Evolutionary conservation across 1,140 invertebrate species (phyloP), one percentile per base, ranked within the genome.

Genomic region (Mactra quadrangularis): DNA sequence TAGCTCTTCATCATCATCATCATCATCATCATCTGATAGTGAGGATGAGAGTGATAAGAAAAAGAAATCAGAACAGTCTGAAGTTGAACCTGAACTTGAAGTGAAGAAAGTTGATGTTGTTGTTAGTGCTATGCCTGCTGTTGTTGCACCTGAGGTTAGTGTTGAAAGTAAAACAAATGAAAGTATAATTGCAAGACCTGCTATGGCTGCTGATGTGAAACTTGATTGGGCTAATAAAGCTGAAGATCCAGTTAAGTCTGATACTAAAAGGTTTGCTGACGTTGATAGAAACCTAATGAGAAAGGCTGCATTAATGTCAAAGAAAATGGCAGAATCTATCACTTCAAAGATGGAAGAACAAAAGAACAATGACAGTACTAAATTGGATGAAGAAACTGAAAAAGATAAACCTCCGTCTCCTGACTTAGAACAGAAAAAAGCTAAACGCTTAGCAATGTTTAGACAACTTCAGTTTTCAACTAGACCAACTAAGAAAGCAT

Each of bases 231-330:
- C 59, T 3, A 62, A 25, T 29, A 62, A 62, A 64, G 60, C 27
- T 29, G 9, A 25, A 22, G 60, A 74, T 52, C n/a, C 27, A 17
- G 9, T 64, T 17, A 35, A 64, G 33, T 41, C 38, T 7, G 38
- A 41, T 41, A 41, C 19, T 55, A 45, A 25, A 45, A 22, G 6
- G 9, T 82, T 72, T 64, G 68, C 66, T n/a, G 45, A 74, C 15
- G 45, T 82, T 31, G 68, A 82, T 50, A 62, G 9, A 82, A 27
- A 64, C 50, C 31, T 82, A 25, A 62, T 82, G 53, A 72, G 74
- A 41, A 72, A 72, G 35, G 79, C 79, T 1, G 79, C 79, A 27
- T 22, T 82, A 15, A 82, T 82, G 79, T 60, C 79, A 22, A 50
- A 72, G 55, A 72, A 62, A 52, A 72, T 82, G 66, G 79, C 79